These are phyloP conservation scores for Ellobium chinense DNA, from an alignment of 2,888 invertebrate species.

Conservation along the genomic window DNA sequence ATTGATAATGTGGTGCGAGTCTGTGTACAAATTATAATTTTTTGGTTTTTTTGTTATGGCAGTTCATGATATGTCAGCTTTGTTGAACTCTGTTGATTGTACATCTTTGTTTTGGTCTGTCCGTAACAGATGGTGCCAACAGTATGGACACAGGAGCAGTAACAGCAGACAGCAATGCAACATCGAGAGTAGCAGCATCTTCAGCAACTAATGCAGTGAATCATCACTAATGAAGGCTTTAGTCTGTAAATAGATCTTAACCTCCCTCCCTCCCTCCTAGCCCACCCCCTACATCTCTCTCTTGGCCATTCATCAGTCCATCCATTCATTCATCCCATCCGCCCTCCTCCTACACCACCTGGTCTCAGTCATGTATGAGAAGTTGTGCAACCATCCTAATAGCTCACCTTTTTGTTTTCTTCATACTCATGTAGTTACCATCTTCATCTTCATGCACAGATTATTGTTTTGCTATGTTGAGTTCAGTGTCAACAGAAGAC, in stretches of 20 bases:
- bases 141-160: slow-evolving; percentile 44
- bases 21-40: too few relatives aligned
- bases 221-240: slow-evolving; percentile 45
- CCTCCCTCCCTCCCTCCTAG: neutral
- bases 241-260: slow-evolving; percentile 18
- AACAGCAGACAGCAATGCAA: slow-evolving; percentile 26
- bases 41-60: too few relatives aligned
- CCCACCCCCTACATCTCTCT: neutral
- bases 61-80: too few relatives aligned
- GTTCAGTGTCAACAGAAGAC: too few relatives aligned
- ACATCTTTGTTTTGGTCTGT: neutral
- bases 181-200: slow-evolving; percentile 37
- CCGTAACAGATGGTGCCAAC: slow-evolving; percentile 43
- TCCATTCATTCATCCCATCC: neutral
- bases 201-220: slow-evolving; percentile 40
- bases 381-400: too few relatives aligned
- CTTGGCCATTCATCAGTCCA: neutral
- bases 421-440: neutral
- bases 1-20: too few relatives aligned
- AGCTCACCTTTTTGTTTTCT: neutral
- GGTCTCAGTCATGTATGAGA: too few relatives aligned
- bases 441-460: neutral
- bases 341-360: neutral
- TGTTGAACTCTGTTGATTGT: too few relatives aligned
- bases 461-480: neutral